Percentiles rank a stretch among this genome's conserved stretches.
These are phyloP conservation scores for Lymantria dispar DNA, from an alignment of 2,888 invertebrate genomes.

Conservation along the genomic window DNA sequence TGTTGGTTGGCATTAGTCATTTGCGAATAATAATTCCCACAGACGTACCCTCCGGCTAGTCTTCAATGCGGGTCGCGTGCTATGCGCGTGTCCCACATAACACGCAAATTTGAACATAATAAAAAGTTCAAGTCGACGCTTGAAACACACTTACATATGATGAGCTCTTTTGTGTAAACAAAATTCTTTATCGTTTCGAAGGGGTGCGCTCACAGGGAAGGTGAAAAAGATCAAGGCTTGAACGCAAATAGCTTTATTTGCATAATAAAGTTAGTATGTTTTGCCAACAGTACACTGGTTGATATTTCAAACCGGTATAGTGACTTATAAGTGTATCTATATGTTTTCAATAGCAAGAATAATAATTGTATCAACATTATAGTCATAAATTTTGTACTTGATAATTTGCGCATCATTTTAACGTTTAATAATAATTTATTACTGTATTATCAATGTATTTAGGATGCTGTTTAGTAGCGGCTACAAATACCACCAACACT, in stretches of 20 bases:
- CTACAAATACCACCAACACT: too few relatives aligned
- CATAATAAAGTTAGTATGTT: slow-evolving; percentile 54
- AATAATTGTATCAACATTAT: background rate
- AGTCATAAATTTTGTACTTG: background rate
- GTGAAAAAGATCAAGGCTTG: slow-evolving; percentile 63
- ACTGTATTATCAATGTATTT: too few relatives aligned
- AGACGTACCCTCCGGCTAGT: slow-evolving; percentile 42
- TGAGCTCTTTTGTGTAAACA: slow-evolving; percentile 40
- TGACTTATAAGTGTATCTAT: slow-evolving; percentile 19
- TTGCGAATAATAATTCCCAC: slow-evolving; percentile 55
- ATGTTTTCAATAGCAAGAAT: background rate
- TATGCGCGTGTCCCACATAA: slow-evolving; percentile 73
- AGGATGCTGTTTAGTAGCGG: too few relatives aligned
- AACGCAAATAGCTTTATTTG: slow-evolving; percentile 55
- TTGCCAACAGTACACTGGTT: slow-evolving; percentile 59
- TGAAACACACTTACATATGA: slow-evolving; percentile 50
- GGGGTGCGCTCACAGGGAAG: slow-evolving; percentile 56
- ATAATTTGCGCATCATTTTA: background rate
- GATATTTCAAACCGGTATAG: slow-evolving; percentile 65
- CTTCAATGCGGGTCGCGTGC: slow-evolving; percentile 76
- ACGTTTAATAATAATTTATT: background rate
- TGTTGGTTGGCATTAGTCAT: slow-evolving; percentile 41
- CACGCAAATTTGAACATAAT: slow-evolving; percentile 68
- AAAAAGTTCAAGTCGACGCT: slow-evolving; percentile 60
- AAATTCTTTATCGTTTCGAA: slow-evolving; percentile 30